A percentile compares a stretch with the other conserved stretches of the same genome.
phyloP scores from a whole-genome alignment of 2,888 invertebrate species.

The Capitulum mitella region DNA sequence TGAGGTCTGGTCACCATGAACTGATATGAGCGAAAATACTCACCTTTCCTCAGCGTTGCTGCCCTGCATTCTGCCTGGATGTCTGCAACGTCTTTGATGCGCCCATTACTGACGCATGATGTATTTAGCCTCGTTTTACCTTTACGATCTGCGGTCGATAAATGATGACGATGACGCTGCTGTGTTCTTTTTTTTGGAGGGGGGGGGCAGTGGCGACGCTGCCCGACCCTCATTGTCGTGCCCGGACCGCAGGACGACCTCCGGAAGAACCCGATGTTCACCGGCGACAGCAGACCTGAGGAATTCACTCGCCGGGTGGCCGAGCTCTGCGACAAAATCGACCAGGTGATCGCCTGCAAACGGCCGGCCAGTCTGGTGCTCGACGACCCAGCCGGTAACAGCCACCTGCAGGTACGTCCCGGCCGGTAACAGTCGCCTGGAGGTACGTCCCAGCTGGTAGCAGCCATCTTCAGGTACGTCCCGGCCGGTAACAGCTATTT shows the following conservation, averaged over 20 bases:
- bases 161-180: too few relatives aligned
- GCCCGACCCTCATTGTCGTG: too few relatives aligned
- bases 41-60: too few relatives aligned
- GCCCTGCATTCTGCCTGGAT: too few relatives aligned
- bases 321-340: slow-evolving; percentile 58
- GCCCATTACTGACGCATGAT: too few relatives aligned
- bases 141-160: too few relatives aligned
- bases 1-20: too few relatives aligned
- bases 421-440: slow-evolving; percentile 93
- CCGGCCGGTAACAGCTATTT: slow-evolving; percentile 94
- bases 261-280: slow-evolving; percentile 56
- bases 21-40: too few relatives aligned
- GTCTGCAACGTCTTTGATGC: too few relatives aligned
- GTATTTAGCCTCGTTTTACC: too few relatives aligned
- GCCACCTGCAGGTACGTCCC: slow-evolving; percentile 71
- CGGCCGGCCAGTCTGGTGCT: slow-evolving; percentile 65
- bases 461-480: slow-evolving; percentile 71
- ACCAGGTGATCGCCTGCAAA: slow-evolving; percentile 58
- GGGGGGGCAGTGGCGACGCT: too few relatives aligned
- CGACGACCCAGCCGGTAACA: slow-evolving; percentile 96
- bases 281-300: slow-evolving; percentile 61
- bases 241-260: slow-evolving; percentile 12
- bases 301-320: slow-evolving; percentile 52
- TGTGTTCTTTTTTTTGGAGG: too few relatives aligned
- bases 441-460: slow-evolving; percentile 76